A percentile compares a stretch with the other conserved stretches of the same genome.
Conservation (phyloP, 2,888 invertebrate species). For the Melinopterus prodromus region DNA sequence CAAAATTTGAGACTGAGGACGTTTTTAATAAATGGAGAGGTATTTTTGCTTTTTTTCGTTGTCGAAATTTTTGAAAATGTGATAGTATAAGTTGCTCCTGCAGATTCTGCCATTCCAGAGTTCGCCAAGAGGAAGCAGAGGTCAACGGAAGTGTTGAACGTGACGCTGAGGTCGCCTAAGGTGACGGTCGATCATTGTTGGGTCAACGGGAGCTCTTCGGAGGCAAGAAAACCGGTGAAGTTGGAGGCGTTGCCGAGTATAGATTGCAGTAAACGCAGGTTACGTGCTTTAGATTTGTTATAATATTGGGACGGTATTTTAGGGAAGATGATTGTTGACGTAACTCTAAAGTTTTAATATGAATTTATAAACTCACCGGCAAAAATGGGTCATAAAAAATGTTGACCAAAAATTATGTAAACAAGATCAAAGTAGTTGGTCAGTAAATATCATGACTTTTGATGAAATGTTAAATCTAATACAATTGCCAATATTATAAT, state of each 20-base stretch:
- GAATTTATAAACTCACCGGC: too few species aligned
- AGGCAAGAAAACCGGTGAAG: conserved; percentile 52
- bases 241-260: conserved; percentile 59
- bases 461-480: too few species aligned
- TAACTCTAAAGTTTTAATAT: too few species aligned
- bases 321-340: too few species aligned
- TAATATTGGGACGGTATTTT: neutral
- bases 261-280: conserved; percentile 48
- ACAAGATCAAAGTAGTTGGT: too few species aligned
- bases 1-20: conserved; percentile 63
- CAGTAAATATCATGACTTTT: too few species aligned
- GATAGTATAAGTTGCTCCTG: neutral
- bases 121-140: conserved; percentile 49
- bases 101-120: conserved; percentile 39
- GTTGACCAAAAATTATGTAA: too few species aligned
- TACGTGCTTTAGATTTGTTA: conserved; percentile 52
- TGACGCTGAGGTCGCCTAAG: conserved; percentile 33
- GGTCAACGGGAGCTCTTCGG: conserved; percentile 32
- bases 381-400: too few species aligned
- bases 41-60: conserved; percentile 45
- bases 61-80: neutral
- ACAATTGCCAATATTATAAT: too few species aligned
- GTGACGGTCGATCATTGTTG: conserved; percentile 25
- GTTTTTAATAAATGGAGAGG: conserved; percentile 66
- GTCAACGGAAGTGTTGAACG: conserved; percentile 49